Conservation (phyloP, 2,113 vertebrate genomes). For the Serinus canaria region DNA sequence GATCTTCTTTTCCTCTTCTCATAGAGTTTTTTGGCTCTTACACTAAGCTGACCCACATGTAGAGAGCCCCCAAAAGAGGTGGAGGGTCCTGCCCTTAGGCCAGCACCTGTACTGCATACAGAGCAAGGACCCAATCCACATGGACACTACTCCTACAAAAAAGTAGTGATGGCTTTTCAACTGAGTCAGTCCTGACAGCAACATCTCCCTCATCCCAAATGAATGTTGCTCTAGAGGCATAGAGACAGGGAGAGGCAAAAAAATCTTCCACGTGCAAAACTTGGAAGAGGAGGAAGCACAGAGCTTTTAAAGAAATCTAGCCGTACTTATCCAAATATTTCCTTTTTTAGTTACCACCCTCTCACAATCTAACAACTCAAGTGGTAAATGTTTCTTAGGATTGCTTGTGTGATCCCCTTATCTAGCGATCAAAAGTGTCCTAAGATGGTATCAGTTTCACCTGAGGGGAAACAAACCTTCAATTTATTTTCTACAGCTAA, state of each 20-base stretch:
- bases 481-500: neutral
- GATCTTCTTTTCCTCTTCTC: neutral
- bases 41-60: neutral
- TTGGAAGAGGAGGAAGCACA: neutral
- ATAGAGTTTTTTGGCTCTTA: neutral
- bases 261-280: neutral
- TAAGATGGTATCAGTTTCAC: neutral
- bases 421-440: neutral
- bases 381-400: neutral
- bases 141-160: neutral
- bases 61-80: neutral
- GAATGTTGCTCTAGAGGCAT: neutral
- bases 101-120: neutral
- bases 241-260: neutral
- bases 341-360: neutral
- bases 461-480: neutral
- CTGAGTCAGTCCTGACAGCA: neutral
- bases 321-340: neutral
- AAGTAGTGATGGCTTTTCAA: neutral
- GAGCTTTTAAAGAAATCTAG: neutral
- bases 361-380: neutral
- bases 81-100: neutral
- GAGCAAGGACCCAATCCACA: neutral
- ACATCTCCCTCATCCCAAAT: neutral
- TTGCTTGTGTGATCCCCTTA: neutral